Base-by-base conservation (phyloP, 2,113 vertebrate species). In the Callipepla squamata region DNA sequence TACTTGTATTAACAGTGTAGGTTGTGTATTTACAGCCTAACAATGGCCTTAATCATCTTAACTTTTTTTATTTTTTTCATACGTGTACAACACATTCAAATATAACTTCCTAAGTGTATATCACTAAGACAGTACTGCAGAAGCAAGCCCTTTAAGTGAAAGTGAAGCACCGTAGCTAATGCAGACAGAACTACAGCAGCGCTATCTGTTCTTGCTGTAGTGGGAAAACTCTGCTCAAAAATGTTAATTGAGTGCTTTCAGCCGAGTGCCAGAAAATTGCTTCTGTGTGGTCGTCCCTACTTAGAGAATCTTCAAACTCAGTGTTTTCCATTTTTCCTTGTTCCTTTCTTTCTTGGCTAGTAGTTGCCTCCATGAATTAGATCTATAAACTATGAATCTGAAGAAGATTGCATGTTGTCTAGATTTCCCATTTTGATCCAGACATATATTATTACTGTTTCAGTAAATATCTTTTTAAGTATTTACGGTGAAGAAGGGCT, bases 171-270 rank as follows among this genome's bases (percentile, higher is more conserved):
- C 81, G 55, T 66, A 85, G 75, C 80, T 82, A 77, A 89, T 79
- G 81, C 47, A 63, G 30, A 68, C 61, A 50, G 67, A 90, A 74
- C 74, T 90, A 70, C 87, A 91, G 51, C 73, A 95, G 65, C 48
- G 89, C 15, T 25, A 74, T 36, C 10, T 21, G 38, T 69, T 34
- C 34, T 91, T 90, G 32, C 50, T 82, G 28, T 63, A 70, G n/a
- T 73, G 67, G 72, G 72, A 93, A 93, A 77, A 87, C 20, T 61
- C 44, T 84, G 47, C 89, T 93, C 73, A 89, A 47, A 86, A 84
- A 89, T 88, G 59, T 76, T 87, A 80, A 92, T 94, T 53, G 51
- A 53, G 74, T 90, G 78, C 68, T 95, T 96, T 96, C 96, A 96
- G 92, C 48, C 90, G 76, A 91, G 42, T 72, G 55, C 50, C 58